Evolutionary conservation across 1,140 invertebrate genomes (phyloP), one percentile per base, ranked within the genome.

Genomic region (Yoshiicerus persimilis): DNA sequence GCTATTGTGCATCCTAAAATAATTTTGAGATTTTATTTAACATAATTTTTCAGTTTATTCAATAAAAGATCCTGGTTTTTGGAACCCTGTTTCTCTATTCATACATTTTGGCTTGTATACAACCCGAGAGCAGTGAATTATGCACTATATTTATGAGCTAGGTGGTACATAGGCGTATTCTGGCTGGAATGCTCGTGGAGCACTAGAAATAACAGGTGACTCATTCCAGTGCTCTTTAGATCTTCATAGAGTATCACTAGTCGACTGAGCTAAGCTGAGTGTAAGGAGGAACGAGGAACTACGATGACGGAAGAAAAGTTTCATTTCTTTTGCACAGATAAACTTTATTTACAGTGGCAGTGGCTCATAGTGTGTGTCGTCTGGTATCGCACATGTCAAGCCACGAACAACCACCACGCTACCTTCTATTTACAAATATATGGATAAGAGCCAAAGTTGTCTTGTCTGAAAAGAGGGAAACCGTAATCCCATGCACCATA

Each of bases 391-490:
- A 80, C 30, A 80, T 38, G 34, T 36, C 75, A 80, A 80, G 13
- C 75, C 38, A 30, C 11, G 47, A 56, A 56, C 47, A 56, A 56
- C 47, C 47, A 56, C 47, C 16, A 56, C 66, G 66, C 66, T 70
- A 70, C 66, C 66, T 32, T 80, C 75, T 80, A 80, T 80, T 80
- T 80, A 80, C 75, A 80, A 80, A 80, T 80, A 80, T 38, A 80
- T 80, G 75, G 75, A 80, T n/a, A 80, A 34, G 75, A 80, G 75
- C 75, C 75, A 80, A 80, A 34, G 75, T 23, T 38, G 30, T 77
- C 34, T 77, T 77, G 32, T 77, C 75, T 80, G 75, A 80, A 80
- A 80, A 80, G 75, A 80, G 30, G 75, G 75, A 80, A 80, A 80
- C 75, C 34, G 75, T 80, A 80, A 80, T 80, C 30, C 75, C 75